Conservation (phyloP, 2,797 vertebrate genomes). For the Lepus townsendii region DNA sequence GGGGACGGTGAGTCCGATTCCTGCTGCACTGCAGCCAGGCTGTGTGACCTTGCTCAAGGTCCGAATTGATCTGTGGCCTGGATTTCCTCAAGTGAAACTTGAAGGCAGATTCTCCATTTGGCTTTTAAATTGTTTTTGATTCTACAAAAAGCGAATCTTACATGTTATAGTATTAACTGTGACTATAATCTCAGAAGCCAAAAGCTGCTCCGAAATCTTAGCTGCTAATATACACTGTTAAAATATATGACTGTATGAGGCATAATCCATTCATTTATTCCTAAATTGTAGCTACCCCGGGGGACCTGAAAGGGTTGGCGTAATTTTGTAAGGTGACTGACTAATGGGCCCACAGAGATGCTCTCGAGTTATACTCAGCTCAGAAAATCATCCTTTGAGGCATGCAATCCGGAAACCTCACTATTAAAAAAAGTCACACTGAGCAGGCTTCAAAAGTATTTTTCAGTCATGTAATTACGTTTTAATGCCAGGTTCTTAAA, state of each 20-base stretch:
- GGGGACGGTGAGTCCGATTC: neutral
- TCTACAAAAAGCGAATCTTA: slow-evolving; percentile 45
- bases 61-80: slow-evolving; percentile 42
- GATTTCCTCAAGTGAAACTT: slow-evolving; percentile 47
- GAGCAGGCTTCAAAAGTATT: slow-evolving; percentile 73
- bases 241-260: slow-evolving; percentile 50
- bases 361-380: slow-evolving; percentile 3
- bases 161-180: slow-evolving; percentile 38
- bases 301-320: slow-evolving; percentile 7
- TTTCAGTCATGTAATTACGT: slow-evolving; percentile 69
- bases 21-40: slow-evolving; percentile 44
- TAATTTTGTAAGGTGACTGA: slow-evolving; percentile 70
- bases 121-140: neutral
- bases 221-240: slow-evolving; percentile 56
- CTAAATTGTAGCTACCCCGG: slow-evolving; percentile 25
- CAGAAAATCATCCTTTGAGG: slow-evolving; percentile 56
- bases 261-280: slow-evolving; percentile 67
- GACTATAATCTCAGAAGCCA: slow-evolving; percentile 42
- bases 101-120: slow-evolving; percentile 3
- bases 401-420: slow-evolving; percentile 55
- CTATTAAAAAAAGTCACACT: slow-evolving; percentile 69
- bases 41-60: slow-evolving; percentile 58
- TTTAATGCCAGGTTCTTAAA: slow-evolving; percentile 73
- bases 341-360: slow-evolving; percentile 36
- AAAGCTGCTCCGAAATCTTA: neutral